Evolutionary conservation across 2,113 vertebrate species (phyloP), one percentile per base, ranked within the genome.

Genomic region (Leucopsar rothschildi): DNA sequence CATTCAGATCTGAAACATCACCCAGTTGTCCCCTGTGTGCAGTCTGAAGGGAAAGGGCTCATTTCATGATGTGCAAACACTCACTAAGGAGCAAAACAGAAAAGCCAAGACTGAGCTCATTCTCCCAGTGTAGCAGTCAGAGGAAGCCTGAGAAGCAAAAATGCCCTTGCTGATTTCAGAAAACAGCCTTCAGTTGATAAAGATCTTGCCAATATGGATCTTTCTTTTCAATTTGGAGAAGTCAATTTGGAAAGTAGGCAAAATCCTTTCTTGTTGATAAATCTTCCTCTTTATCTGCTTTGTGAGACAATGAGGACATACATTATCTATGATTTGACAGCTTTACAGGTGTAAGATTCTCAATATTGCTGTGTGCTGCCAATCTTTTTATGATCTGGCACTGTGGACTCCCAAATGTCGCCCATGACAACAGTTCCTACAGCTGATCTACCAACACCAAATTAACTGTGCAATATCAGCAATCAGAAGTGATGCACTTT

Each of bases 301-400:
- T 75, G 44, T 7, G 29, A 84, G 78, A 53, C 91, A 83, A 66
- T 52, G 72, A 88, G 33, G 44, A 35, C 0, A 2, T 42, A n/a
- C 16, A 45, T 63, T 88, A 82, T 44, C 77, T 72, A 24, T 4
- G 10, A 49, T 71, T 60, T 86, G 86, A 92, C 83, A 85, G 61
- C 57, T 91, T 92, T 91, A 87, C 69, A 96, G 81, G 89, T 93
- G 83, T 82, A 57, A 79, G 65, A 56, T 44, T 89, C 73, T 75
- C 65, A 49, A 1, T 76, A 61, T 52, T 61, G 61, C 60, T 69
- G 15, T 4, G 1, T 1, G 8, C 86, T 91, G 95, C 69, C 86
- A 91, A 27, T 50, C 52, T 44, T 64, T 89, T 92, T 72, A 95
- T 75, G 57, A 76, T 66, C 76, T 91, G 88, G 91, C 81, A 40